Percentiles rank a stretch among this genome's conserved stretches.
Conservation (phyloP, 2,797 vertebrate genomes). For the Esox masquinongy region DNA sequence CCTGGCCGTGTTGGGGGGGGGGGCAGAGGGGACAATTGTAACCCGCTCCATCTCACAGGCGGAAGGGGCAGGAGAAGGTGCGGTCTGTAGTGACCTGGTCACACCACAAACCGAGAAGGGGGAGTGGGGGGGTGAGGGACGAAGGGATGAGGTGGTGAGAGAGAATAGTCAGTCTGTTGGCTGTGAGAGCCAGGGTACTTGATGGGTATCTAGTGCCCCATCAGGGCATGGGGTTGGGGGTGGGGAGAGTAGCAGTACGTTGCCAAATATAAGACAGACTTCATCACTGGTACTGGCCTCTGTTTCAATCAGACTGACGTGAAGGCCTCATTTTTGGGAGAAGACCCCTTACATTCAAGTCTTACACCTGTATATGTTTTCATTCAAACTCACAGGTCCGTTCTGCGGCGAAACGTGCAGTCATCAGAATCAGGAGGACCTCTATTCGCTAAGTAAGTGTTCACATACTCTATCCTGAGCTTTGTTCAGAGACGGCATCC, state of each 20-base stretch:
- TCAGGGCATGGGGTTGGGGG: too few relatives aligned
- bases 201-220: constrained; percentile 11
- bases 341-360: constrained; percentile 2
- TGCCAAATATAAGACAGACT: background rate
- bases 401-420: too few relatives aligned
- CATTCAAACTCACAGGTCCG: background rate
- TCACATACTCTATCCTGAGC: background rate
- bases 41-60: constrained; percentile 28
- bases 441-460: background rate
- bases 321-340: background rate
- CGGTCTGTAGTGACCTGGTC: background rate
- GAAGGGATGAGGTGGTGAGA: constrained; percentile 45
- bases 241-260: background rate
- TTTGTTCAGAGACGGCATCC: constrained; percentile 39
- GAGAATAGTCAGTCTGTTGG: constrained; percentile 42
- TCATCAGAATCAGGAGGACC: too few relatives aligned
- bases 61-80: constrained; percentile 9
- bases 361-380: constrained; percentile 25
- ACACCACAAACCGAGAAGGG: constrained; percentile 29
- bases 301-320: background rate
- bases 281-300: background rate
- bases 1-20: constrained; percentile 47
- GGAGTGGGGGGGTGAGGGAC: constrained; percentile 25
- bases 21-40: constrained; percentile 41
- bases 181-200: constrained; percentile 33